A percentile compares a stretch with the other conserved stretches of the same genome.
Evolutionary conservation across 2,113 vertebrate genomes (phyloP).

Genomic region (Herpetotheres cachinnans): DNA sequence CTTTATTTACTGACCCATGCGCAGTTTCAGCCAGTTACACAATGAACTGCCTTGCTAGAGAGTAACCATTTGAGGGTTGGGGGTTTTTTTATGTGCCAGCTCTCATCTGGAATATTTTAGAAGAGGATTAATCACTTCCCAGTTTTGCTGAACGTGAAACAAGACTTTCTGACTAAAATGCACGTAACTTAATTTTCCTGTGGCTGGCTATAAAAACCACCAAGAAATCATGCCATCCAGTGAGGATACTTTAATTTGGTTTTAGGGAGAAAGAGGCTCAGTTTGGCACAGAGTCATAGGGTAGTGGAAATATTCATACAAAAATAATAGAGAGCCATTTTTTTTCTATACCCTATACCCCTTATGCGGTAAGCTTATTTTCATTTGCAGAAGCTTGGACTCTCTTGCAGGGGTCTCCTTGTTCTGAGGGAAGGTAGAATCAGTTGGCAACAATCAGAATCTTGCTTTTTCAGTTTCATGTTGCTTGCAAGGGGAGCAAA

Average conservation of each 20-base stretch:
- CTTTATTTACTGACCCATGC: not conserved
- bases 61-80: not conserved
- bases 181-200: conserved; percentile 48
- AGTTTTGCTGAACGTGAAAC: conserved; percentile 55
- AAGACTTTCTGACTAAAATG: conserved; percentile 46
- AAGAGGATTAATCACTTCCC: conserved; percentile 64
- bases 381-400: not conserved
- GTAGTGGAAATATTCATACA: conserved; percentile 12
- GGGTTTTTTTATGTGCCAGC: rapidly evolving
- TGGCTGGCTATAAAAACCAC: conserved; percentile 46
- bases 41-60: not conserved
- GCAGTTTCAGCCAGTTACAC: not conserved
- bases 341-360: not conserved
- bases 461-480: not conserved
- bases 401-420: not conserved
- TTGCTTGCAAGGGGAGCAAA: not conserved
- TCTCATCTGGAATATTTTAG: conserved; percentile 63
- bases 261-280: conserved; percentile 18
- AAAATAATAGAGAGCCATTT: not conserved
- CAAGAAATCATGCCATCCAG: conserved; percentile 40
- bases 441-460: not conserved
- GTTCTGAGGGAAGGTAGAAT: not conserved
- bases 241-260: conserved; percentile 12
- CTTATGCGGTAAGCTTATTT: not conserved
- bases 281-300: conserved; percentile 5